Conservation (phyloP, 2,888 invertebrate genomes). For the Arctia plantaginis region DNA sequence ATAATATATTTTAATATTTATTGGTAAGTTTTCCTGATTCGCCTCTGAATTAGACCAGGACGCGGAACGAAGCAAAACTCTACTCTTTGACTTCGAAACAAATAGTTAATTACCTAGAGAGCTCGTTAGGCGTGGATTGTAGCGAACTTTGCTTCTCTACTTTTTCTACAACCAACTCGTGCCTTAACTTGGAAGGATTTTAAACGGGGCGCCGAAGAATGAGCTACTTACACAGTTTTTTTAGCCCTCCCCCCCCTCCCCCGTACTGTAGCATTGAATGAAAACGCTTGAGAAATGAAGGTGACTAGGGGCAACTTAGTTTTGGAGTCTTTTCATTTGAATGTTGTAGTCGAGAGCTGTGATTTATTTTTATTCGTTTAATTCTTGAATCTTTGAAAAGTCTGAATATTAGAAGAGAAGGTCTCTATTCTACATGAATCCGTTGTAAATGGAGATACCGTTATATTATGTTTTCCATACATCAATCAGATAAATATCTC, state of each 20-base stretch:
- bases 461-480: too few species aligned
- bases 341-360: constrained; percentile 7
- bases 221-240: constrained; percentile 45
- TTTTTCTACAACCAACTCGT: constrained; percentile 51
- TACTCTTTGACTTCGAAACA: constrained; percentile 81
- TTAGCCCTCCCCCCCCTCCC: constrained; percentile 24
- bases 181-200: constrained; percentile 49
- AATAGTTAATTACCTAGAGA: constrained; percentile 83
- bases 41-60: constrained; percentile 38
- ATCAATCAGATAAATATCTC: too few species aligned
- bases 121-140: constrained; percentile 81
- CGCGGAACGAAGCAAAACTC: constrained; percentile 62
- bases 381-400: not conserved
- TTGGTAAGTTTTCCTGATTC: constrained; percentile 8
- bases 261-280: constrained; percentile 39
- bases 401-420: not conserved
- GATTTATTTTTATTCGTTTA: constrained; percentile 19
- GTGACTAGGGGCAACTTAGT: constrained; percentile 32
- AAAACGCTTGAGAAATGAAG: constrained; percentile 40
- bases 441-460: not conserved
- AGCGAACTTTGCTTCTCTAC: constrained; percentile 61
- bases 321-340: constrained; percentile 22
- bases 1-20: not conserved
- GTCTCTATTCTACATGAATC: not conserved
- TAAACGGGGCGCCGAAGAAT: constrained; percentile 48